Evolutionary conservation across 1,140 invertebrate species (phyloP).

Genomic region (Drosophila paulistorum): DNA sequence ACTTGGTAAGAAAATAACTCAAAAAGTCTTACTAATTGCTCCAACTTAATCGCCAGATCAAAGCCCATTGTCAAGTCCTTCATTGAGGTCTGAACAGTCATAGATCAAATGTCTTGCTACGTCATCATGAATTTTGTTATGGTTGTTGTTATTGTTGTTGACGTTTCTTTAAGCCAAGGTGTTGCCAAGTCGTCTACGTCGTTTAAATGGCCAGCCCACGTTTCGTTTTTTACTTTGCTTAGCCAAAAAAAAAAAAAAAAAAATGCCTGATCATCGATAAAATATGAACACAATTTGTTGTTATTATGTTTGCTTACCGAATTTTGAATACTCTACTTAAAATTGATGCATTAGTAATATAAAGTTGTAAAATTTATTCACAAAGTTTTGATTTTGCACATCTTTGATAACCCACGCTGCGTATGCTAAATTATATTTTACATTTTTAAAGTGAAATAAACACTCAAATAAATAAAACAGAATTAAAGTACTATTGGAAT

Average conservation of each 20-base stretch:
- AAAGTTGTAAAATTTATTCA: too few relatives aligned
- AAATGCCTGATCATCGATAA: constrained; percentile 9
- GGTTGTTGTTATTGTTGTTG: too few relatives aligned
- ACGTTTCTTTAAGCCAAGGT: constrained; percentile 53
- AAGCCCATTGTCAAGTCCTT: constrained; percentile 56
- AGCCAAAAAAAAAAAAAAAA: constrained; percentile 28
- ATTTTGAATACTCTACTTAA: constrained; percentile 28
- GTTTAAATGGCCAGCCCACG: constrained; percentile 40
- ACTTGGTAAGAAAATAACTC: constrained; percentile 60
- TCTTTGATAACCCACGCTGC: too few relatives aligned
- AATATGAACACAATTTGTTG: not conserved
- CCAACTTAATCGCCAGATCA: constrained; percentile 45
- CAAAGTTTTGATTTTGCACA: too few relatives aligned
- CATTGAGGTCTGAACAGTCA: constrained; percentile 46
- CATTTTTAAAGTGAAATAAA: too few relatives aligned
- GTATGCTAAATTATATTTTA: too few relatives aligned
- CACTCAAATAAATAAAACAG: too few relatives aligned
- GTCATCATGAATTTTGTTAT: constrained; percentile 37
- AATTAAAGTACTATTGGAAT: too few relatives aligned
- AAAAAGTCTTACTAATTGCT: constrained; percentile 55
- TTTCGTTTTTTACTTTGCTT: constrained; percentile 28
- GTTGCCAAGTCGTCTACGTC: constrained; percentile 68
- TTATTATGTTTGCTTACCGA: not conserved
- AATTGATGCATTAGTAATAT: too few relatives aligned
- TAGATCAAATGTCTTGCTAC: constrained; percentile 52